Conservation (phyloP, 2,113 vertebrate genomes). For the Ictalurus punctatus region DNA sequence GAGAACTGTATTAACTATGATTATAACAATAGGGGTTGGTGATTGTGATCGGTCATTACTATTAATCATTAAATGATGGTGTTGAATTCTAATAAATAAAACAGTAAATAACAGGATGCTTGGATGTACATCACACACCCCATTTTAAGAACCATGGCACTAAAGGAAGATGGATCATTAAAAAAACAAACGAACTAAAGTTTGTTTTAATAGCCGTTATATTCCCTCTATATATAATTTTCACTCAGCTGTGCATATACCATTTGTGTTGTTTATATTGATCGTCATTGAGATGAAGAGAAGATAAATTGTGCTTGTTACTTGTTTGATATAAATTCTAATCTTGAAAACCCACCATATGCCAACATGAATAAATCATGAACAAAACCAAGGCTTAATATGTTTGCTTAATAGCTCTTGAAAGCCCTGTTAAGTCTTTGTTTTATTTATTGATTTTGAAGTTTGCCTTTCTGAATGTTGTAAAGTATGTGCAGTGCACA, state of each 20-base stretch:
- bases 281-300: background rate
- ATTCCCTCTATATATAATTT: background rate
- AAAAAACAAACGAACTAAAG: background rate
- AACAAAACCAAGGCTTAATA: background rate
- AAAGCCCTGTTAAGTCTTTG: background rate
- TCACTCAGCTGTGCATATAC: background rate
- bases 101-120: background rate
- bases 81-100: background rate
- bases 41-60: background rate
- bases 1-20: no score
- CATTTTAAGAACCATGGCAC: background rate
- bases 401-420: background rate
- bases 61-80: background rate
- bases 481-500: background rate
- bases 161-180: background rate
- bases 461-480: background rate
- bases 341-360: background rate
- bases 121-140: background rate
- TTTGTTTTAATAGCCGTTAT: background rate
- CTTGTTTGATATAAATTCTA: background rate
- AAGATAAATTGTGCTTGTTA: background rate
- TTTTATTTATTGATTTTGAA: background rate
- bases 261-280: background rate
- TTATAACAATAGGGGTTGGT: no score
- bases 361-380: background rate